phyloP scores from a whole-genome alignment of 2,113 vertebrate genomes.

The Sula dactylatra region DNA sequence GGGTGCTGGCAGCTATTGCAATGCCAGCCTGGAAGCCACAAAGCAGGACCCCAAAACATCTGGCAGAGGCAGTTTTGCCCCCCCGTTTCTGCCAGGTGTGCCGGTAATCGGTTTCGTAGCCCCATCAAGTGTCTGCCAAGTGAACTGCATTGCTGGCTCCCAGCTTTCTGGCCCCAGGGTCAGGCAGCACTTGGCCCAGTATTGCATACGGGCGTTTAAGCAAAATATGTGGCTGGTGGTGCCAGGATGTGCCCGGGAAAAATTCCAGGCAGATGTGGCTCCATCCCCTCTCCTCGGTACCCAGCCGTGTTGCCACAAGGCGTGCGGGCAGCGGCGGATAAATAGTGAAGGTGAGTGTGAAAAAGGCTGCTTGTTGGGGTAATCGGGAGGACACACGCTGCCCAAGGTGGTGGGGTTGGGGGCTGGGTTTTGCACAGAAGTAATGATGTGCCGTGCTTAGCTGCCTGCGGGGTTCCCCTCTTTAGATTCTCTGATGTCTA shows the following conservation, averaged over 20 bases:
- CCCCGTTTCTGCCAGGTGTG: not conserved
- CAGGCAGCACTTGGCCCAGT: not conserved
- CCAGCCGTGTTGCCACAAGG: not conserved
- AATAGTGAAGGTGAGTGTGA: fast-evolving
- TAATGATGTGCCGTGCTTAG: fast-evolving
- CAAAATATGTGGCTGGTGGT: fast-evolving
- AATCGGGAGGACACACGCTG: too few species aligned
- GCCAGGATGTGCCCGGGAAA: not conserved
- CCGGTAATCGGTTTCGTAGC: not conserved
- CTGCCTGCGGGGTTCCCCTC: not conserved
- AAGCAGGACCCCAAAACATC: not conserved
- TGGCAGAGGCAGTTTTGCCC: not conserved
- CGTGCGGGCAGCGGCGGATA: fast-evolving
- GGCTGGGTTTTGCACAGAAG: not conserved
- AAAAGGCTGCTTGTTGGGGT: not conserved
- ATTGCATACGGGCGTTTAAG: fast-evolving
- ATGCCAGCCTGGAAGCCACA: fast-evolving
- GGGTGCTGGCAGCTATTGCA: not conserved
- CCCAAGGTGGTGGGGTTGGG: too few species aligned
- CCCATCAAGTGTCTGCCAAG: slow-evolving; percentile 48
- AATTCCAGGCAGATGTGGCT: fast-evolving
- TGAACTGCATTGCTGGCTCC: slow-evolving; percentile 24
- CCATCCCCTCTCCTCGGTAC: not conserved
- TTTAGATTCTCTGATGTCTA: not conserved
- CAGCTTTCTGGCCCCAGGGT: not conserved